These are phyloP conservation scores for Drosophila equinoxialis DNA, from an alignment of 1,140 invertebrate species.

Conservation along the genomic window DNA sequence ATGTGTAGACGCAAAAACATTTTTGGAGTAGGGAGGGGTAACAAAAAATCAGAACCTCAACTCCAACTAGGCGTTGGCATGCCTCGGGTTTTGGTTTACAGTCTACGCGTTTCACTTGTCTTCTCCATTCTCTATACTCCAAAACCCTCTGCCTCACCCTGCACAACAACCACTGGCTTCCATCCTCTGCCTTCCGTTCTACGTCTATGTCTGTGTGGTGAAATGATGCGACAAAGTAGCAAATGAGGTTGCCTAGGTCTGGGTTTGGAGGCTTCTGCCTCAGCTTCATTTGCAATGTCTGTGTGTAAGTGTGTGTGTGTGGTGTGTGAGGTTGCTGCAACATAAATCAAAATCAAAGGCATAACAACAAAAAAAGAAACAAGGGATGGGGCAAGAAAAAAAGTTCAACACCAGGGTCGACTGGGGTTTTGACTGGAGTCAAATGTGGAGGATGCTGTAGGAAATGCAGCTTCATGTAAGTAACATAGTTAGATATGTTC, in stretches of 20 bases:
- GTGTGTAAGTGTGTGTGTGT: constrained; percentile 5
- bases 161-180: not conserved
- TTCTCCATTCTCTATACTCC: not conserved
- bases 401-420: constrained; percentile 19
- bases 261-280: constrained; percentile 32
- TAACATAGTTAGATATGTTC: constrained; percentile 65
- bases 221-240: constrained; percentile 80
- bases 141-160: too few relatives aligned
- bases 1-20: not conserved
- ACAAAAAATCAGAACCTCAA: constrained; percentile 36
- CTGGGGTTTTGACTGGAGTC: constrained; percentile 14
- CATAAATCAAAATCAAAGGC: constrained; percentile 80
- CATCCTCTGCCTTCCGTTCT: constrained; percentile 9
- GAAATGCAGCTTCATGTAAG: constrained; percentile 64
- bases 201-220: constrained; percentile 41
- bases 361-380: constrained; percentile 47
- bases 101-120: constrained; percentile 4
- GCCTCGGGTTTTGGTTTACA: constrained; percentile 42
- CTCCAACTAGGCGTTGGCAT: constrained; percentile 57
- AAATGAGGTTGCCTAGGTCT: constrained; percentile 65
- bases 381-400: not conserved
- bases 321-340: constrained; percentile 58
- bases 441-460: constrained; percentile 13
- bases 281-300: constrained; percentile 50
- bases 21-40: not conserved